phyloP scores from a whole-genome alignment of 2,113 vertebrate genomes.

The Alligator mississippiensis region DNA sequence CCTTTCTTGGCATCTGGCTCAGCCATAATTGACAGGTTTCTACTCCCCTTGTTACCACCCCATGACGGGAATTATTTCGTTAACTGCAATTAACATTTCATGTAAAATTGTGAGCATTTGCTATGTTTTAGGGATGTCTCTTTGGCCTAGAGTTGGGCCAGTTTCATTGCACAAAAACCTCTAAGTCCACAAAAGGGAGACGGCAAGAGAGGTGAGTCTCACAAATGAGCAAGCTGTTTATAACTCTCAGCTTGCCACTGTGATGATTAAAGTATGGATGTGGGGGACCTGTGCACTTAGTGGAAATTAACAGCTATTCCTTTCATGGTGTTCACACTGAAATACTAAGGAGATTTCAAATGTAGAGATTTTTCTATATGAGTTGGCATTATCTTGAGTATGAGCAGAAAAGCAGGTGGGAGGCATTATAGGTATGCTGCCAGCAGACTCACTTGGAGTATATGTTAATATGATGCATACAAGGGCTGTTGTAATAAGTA shows the following conservation, averaged over 20 bases:
- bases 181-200: rapidly evolving
- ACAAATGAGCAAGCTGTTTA: background rate
- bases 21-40: background rate
- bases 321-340: background rate
- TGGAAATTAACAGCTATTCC: background rate
- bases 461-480: background rate
- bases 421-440: background rate
- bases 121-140: background rate
- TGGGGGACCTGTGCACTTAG: background rate
- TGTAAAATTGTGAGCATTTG: rapidly evolving
- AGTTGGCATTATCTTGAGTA: background rate
- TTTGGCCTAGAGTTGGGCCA: background rate
- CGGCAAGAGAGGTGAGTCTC: rapidly evolving
- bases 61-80: background rate
- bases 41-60: background rate
- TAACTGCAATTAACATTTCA: background rate
- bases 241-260: background rate
- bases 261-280: background rate
- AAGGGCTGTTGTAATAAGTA: background rate
- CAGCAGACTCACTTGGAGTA: background rate
- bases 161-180: background rate
- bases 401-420: background rate
- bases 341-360: background rate
- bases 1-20: background rate
- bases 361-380: background rate